Conservation (phyloP, 1,140 invertebrate species). For the Orchestia grillus region DNA sequence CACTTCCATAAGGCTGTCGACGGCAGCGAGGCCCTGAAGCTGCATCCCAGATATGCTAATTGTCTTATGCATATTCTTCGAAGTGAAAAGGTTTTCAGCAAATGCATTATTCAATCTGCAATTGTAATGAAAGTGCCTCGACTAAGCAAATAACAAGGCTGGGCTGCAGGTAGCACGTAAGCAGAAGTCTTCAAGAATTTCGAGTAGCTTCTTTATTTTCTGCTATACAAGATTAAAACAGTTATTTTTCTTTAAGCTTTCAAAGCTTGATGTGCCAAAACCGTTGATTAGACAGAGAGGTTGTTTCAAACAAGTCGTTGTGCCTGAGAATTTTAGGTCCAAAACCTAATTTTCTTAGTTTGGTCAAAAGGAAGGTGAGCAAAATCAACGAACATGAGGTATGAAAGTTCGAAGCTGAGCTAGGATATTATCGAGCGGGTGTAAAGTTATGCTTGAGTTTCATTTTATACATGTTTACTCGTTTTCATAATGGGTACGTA, state of each 20-base stretch:
- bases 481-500: too few relatives aligned
- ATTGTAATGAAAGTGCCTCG: neutral
- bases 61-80: neutral
- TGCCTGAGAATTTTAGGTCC: too few relatives aligned
- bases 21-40: neutral
- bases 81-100: neutral
- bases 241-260: neutral
- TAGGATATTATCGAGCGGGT: too few relatives aligned
- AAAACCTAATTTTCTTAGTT: too few relatives aligned
- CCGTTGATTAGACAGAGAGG: neutral
- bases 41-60: neutral
- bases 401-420: too few relatives aligned
- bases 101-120: neutral
- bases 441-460: too few relatives aligned
- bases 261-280: neutral
- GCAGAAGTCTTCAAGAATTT: neutral
- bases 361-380: too few relatives aligned
- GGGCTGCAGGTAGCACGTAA: neutral
- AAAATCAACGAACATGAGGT: too few relatives aligned
- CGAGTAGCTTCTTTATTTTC: neutral
- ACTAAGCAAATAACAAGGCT: neutral
- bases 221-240: neutral
- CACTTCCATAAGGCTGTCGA: neutral
- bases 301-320: neutral
- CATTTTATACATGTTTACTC: too few relatives aligned